Base-by-base conservation (phyloP, 2,888 invertebrate species). In the Trichacis sp. region DNA sequence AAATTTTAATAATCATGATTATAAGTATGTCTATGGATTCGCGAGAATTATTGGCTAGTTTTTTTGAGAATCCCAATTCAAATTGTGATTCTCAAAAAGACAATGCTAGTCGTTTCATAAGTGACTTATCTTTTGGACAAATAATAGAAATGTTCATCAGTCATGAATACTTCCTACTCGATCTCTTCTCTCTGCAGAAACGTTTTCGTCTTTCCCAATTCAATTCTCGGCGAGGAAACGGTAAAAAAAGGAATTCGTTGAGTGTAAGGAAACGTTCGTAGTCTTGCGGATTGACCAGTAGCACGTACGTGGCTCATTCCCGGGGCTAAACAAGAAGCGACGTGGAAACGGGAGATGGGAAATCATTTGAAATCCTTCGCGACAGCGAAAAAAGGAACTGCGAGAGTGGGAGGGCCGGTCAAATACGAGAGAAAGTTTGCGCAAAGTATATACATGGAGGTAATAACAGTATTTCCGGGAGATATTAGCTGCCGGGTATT, bases 391-490 rank as follows among this genome's bases (percentile, higher is more conserved):
- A 40, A 62, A 69, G 70, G 48, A 70, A 61, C 55, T 58, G 62
- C 57, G 51, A 51, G 52, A 51, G 54, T 19, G 47, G 47, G 58
- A 53, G 47, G 64, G 61, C 66, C 62, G 65, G 68, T 63, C 60
- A 56, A 67, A 67, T 48, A 63, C 50, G 55, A 52, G 59, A 63
- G 69, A 68, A 77, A 75, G 71, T 75, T 78, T 72, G 70, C 69
- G 49, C 64, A 67, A 72, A 73, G 69, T 74, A 74, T 73, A 65
- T 61, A 65, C 65, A 50, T 76, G 73, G 69, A 53, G 64, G 78
- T 70, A 76, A 80, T 81, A 79, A 81, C 76, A 75, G 75, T 80
- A 80, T 81, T 77, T 81, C 80, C 80, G 69, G 24, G 69, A 69
- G 74, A 78, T 81, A 80, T 81, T 81, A 80, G 77, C 75, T 54